Conservation (phyloP, 2,797 vertebrate species). For the Parotocinclus haroldoi region DNA sequence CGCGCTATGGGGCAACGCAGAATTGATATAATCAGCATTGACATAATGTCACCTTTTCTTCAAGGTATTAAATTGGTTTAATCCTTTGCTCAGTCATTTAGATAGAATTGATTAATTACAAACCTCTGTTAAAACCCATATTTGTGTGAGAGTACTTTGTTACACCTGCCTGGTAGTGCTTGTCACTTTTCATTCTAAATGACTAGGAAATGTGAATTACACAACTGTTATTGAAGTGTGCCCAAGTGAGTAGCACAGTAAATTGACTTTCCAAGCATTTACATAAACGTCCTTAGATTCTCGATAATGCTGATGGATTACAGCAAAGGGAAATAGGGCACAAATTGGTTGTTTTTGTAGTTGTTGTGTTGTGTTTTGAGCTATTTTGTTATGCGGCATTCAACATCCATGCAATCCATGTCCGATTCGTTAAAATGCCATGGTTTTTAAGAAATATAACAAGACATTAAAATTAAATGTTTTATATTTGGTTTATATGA, state of each 20-base stretch:
- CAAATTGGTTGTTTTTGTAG: too few relatives aligned
- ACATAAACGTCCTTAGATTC: conserved; percentile 13
- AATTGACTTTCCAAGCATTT: conserved; percentile 34
- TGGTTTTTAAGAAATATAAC: too few relatives aligned
- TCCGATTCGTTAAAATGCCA: too few relatives aligned
- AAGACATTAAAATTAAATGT: too few relatives aligned
- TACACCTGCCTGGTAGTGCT: conserved; percentile 26
- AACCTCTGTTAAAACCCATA: conserved; percentile 25
- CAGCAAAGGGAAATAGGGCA: neutral
- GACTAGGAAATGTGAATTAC: conserved; percentile 6
- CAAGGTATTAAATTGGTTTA: conserved; percentile 21
- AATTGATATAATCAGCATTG: conserved; percentile 30
- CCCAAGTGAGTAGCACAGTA: conserved; percentile 5
- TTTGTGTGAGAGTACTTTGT: conserved; percentile 25
- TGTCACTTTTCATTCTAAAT: conserved; percentile 21
- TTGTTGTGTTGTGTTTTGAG: too few relatives aligned
- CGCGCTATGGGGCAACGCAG: conserved; percentile 10
- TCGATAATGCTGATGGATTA: conserved; percentile 49
- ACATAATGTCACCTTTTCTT: conserved; percentile 38
- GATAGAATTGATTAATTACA: conserved; percentile 39
- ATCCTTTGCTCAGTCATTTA: conserved; percentile 34
- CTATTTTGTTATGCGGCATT: too few relatives aligned
- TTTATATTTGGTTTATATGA: too few relatives aligned
- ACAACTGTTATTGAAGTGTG: conserved; percentile 5
- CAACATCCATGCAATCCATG: too few relatives aligned